phyloP scores from a whole-genome alignment of 1,140 invertebrate genomes.

The Agrypnia vestita region DNA sequence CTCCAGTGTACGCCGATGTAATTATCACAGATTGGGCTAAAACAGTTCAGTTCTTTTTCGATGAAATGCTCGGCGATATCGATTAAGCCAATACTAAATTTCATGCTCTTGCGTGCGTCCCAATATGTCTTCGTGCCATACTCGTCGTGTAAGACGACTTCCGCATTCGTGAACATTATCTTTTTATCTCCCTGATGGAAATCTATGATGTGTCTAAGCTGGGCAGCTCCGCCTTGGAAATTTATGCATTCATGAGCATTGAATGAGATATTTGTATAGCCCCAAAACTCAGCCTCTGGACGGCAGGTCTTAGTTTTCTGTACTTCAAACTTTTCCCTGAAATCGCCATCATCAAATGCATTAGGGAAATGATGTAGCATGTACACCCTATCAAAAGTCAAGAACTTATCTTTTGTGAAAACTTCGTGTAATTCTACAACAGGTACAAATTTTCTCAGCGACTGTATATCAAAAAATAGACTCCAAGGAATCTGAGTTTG shows the following conservation, averaged over 20 bases:
- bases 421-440: slow-evolving; percentile 92
- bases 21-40: slow-evolving; percentile 78
- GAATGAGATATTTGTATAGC: slow-evolving; percentile 77
- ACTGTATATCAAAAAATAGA: slow-evolving; percentile 89
- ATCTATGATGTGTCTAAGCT: slow-evolving; percentile 75
- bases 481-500: slow-evolving; percentile 81
- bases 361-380: slow-evolving; percentile 90
- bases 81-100: slow-evolving; percentile 83
- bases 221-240: slow-evolving; percentile 86
- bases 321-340: slow-evolving; percentile 87
- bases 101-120: slow-evolving; percentile 92
- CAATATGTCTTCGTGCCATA: slow-evolving; percentile 91
- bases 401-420: slow-evolving; percentile 70
- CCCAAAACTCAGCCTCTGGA: slow-evolving; percentile 70
- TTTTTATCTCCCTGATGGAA: slow-evolving; percentile 68
- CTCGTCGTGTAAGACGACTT: slow-evolving; percentile 89
- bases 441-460: slow-evolving; percentile 85
- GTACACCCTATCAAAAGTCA: slow-evolving; percentile 83
- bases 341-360: slow-evolving; percentile 87
- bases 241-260: slow-evolving; percentile 83
- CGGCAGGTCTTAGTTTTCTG: slow-evolving; percentile 70
- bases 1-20: slow-evolving; percentile 89
- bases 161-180: slow-evolving; percentile 89
- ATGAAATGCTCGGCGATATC: slow-evolving; percentile 84
- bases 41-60: slow-evolving; percentile 77